phyloP scores from a whole-genome alignment of 2,797 vertebrate species.

The Chanos chanos region DNA sequence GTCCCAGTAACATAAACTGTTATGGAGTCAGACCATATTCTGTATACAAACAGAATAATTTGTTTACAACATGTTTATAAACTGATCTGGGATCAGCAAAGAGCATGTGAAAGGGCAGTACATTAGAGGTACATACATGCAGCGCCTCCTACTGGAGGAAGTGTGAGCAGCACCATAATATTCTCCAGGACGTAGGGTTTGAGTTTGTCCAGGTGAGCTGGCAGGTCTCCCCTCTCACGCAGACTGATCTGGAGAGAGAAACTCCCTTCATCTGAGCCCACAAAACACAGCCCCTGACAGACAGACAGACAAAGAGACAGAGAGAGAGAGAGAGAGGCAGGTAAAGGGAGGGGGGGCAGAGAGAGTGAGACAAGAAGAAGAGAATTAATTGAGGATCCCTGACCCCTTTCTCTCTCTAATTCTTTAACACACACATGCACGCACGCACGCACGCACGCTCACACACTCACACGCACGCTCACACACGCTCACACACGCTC shows the following conservation, averaged over 20 bases:
- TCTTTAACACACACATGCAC: too few species aligned
- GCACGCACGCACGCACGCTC: too few species aligned
- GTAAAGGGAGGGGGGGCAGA: not conserved
- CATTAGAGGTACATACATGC: conserved; percentile 53
- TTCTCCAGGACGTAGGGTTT: conserved; percentile 93
- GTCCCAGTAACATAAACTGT: too few species aligned
- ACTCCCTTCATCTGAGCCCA: conserved; percentile 71
- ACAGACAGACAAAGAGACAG: conserved; percentile 1
- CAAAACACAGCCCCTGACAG: conserved; percentile 70
- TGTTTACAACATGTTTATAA: too few species aligned
- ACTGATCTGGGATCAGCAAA: too few species aligned
- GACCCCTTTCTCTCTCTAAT: too few species aligned
- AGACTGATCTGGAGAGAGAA: conserved; percentile 88
- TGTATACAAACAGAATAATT: too few species aligned
- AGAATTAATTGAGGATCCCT: not conserved
- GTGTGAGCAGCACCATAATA: conserved; percentile 86
- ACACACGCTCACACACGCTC: too few species aligned
- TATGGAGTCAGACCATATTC: too few species aligned
- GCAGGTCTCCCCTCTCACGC: conserved; percentile 78
- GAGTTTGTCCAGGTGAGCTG: conserved; percentile 86
- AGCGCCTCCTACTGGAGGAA: conserved; percentile 62
- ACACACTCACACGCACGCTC: too few species aligned
- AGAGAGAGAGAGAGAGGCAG: not conserved
- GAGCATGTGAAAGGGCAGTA: not conserved
- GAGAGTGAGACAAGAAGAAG: not conserved